Evolutionary conservation across 2,797 vertebrate genomes (phyloP).

Genomic region (Notoglanidium macrostoma): DNA sequence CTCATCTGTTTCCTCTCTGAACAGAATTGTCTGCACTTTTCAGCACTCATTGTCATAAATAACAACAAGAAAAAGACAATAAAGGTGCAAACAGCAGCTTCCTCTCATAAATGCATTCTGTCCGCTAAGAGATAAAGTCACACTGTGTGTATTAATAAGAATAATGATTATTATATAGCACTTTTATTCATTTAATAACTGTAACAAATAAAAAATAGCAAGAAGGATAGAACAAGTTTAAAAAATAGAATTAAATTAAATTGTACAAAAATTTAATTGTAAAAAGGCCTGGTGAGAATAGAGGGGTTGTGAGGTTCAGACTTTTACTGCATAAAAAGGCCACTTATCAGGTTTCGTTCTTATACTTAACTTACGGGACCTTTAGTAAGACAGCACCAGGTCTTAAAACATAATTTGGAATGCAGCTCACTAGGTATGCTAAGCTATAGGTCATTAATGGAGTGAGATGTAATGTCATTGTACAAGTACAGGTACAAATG

Average conservation of each 20-base stretch:
- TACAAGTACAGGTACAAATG: not conserved
- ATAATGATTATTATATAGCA: not conserved
- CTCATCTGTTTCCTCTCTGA: constrained; percentile 58
- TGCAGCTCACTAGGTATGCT: not conserved
- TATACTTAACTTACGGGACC: not conserved
- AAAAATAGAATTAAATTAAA: not conserved
- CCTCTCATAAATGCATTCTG: constrained; percentile 30
- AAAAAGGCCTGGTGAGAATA: not conserved
- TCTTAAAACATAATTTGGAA: not conserved
- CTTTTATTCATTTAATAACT: not conserved
- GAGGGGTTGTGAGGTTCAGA: not conserved
- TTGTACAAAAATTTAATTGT: not conserved
- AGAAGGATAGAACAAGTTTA: not conserved
- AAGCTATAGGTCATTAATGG: not conserved
- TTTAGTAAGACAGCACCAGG: not conserved
- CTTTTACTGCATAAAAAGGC: not conserved
- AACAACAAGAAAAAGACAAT: constrained; percentile 53
- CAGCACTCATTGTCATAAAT: constrained; percentile 43
- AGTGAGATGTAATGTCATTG: not conserved
- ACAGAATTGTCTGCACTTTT: constrained; percentile 42
- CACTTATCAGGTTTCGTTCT: not conserved
- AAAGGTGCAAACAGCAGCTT: constrained; percentile 36
- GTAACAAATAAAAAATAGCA: not conserved
- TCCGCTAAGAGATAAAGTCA: constrained; percentile 23
- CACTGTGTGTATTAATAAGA: not conserved